Evolutionary conservation across 2,888 invertebrate species (phyloP).

Genomic region (Lacanobia oleracea): DNA sequence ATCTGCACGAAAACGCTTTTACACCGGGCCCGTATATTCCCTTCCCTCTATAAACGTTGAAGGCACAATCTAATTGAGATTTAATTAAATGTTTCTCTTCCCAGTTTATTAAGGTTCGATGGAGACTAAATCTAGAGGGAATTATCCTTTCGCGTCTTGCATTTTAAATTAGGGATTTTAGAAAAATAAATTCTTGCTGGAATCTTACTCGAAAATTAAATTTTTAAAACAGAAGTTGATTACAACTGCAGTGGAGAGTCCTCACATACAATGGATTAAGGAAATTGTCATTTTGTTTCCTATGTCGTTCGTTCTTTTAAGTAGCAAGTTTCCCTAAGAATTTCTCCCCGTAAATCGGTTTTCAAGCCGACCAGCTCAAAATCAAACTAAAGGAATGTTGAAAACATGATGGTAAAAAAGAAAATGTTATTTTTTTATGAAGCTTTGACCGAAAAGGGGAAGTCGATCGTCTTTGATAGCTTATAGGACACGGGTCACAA

Average conservation of each 20-base stretch:
- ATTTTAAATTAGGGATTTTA: background rate
- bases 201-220: constrained; percentile 1
- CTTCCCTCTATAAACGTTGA: constrained; percentile 36
- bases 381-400: background rate
- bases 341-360: background rate
- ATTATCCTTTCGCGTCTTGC: constrained; percentile 2
- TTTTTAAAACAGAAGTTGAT: background rate
- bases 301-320: too few species aligned
- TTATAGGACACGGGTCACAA: constrained; percentile 29
- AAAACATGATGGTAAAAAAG: background rate
- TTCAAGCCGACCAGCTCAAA: background rate
- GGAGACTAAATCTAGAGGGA: constrained; percentile 11
- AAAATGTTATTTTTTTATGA: constrained; percentile 19
- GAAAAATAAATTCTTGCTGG: background rate
- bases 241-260: background rate
- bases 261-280: background rate
- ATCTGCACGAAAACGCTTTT: constrained; percentile 63
- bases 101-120: constrained; percentile 14
- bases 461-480: constrained; percentile 23
- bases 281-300: background rate
- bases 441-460: constrained; percentile 13
- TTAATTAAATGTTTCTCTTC: constrained; percentile 52
- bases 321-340: too few species aligned
- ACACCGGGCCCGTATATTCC: constrained; percentile 47
- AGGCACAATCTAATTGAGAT: constrained; percentile 47